Evolutionary conservation across 2,888 invertebrate species (phyloP).

Genomic region (Lasioglossum morio): DNA sequence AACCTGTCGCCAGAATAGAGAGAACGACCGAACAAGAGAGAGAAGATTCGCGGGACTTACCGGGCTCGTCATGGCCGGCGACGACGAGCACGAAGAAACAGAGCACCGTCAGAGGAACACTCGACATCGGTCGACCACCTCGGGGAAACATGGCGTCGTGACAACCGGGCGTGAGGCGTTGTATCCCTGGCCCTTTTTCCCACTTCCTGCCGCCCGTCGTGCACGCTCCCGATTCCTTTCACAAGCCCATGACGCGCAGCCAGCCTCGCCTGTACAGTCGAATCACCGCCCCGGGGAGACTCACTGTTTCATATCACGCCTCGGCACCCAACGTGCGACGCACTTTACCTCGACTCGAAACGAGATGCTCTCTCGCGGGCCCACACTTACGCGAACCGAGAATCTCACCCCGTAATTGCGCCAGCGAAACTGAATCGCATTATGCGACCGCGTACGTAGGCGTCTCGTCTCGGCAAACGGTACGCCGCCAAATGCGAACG

Average conservation of each 20-base stretch:
- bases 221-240: slow-evolving; percentile 48
- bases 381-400: slow-evolving; percentile 43
- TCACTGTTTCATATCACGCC: slow-evolving; percentile 63
- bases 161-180: slow-evolving; percentile 79
- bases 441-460: slow-evolving; percentile 53
- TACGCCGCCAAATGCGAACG: slow-evolving; percentile 33
- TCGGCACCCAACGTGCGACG: slow-evolving; percentile 61
- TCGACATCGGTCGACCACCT: slow-evolving; percentile 78
- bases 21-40: background rate
- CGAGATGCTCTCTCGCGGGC: slow-evolving; percentile 37
- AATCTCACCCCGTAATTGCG: slow-evolving; percentile 56
- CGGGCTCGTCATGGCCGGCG: slow-evolving; percentile 72
- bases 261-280: slow-evolving; percentile 50
- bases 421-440: slow-evolving; percentile 64
- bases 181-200: slow-evolving; percentile 65
- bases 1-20: background rate
- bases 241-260: slow-evolving; percentile 59
- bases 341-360: slow-evolving; percentile 40
- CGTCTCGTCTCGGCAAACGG: slow-evolving; percentile 38
- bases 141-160: slow-evolving; percentile 82
- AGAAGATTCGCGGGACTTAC: slow-evolving; percentile 44
- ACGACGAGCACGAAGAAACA: slow-evolving; percentile 71
- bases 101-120: slow-evolving; percentile 74
- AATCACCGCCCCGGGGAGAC: slow-evolving; percentile 28
- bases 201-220: slow-evolving; percentile 56